Evolutionary conservation across 2,113 vertebrate genomes (phyloP).

Genomic region (Lepisosteus osseus): DNA sequence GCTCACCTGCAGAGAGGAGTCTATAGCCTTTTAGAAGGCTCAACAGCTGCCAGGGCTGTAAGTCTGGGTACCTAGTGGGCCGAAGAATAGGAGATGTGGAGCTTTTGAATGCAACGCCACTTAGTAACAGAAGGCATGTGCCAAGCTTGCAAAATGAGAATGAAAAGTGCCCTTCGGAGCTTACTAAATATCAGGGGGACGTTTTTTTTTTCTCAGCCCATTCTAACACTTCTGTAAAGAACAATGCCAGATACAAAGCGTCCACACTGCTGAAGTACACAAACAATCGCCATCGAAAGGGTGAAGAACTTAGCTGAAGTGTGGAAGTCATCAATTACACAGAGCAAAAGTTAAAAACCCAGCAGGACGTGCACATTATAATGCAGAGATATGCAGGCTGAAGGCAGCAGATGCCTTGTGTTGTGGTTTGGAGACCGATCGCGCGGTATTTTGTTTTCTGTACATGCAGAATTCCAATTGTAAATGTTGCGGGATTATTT

Average conservation of each 20-base stretch:
- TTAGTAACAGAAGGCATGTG: constrained; percentile 84
- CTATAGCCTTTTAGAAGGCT: constrained; percentile 69
- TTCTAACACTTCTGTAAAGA: constrained; percentile 58
- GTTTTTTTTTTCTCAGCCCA: constrained; percentile 51
- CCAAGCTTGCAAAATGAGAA: constrained; percentile 73
- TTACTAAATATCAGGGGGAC: constrained; percentile 60
- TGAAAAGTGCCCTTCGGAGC: constrained; percentile 71
- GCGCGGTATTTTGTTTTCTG: constrained; percentile 28
- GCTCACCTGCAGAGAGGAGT: constrained; percentile 78
- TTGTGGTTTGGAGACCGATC: constrained; percentile 61
- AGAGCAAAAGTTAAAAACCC: constrained; percentile 71
- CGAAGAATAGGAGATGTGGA: constrained; percentile 67
- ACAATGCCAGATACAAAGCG: constrained; percentile 62
- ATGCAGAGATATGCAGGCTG: constrained; percentile 66
- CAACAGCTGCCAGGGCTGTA: constrained; percentile 83
- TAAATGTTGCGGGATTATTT: not conserved
- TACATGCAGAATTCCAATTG: not conserved
- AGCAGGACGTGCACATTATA: constrained; percentile 68
- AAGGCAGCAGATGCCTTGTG: constrained; percentile 71
- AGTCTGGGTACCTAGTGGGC: constrained; percentile 76
- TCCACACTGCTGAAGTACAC: constrained; percentile 43
- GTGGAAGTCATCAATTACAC: constrained; percentile 75
- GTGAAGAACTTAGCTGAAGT: constrained; percentile 60
- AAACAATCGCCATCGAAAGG: constrained; percentile 57
- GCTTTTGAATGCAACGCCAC: constrained; percentile 77